Percentiles rank a stretch among this genome's conserved stretches.
These are phyloP conservation scores for Marmota flaviventris DNA, from an alignment of 2,113 vertebrate genomes.

Conservation along the genomic window DNA sequence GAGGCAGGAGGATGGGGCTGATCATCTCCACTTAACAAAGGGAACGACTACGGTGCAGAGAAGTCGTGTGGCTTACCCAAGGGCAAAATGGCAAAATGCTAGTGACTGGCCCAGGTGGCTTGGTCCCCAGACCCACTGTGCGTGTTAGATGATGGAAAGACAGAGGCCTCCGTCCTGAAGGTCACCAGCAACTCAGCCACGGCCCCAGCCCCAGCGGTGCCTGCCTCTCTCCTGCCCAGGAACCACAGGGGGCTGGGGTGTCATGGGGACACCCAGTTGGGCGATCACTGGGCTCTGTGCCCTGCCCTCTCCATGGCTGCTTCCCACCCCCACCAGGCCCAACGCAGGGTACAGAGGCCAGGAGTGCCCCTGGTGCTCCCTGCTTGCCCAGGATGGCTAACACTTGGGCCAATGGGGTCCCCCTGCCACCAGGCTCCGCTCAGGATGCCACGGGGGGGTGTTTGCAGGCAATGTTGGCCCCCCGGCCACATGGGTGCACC, in stretches of 20 bases:
- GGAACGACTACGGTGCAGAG: background rate
- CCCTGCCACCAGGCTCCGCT: background rate
- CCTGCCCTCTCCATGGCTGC: background rate
- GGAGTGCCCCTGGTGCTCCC: background rate
- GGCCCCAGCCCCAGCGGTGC: rapidly evolving
- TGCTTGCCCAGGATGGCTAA: background rate
- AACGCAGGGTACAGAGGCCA: rapidly evolving
- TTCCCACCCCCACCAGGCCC: rapidly evolving
- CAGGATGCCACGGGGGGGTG: background rate
- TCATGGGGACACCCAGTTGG: background rate
- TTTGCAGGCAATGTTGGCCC: constrained; percentile 58
- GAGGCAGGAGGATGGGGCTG: background rate
- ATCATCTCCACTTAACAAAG: background rate
- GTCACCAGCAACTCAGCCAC: rapidly evolving
- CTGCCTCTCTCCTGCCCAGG: rapidly evolving
- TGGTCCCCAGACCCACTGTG: rapidly evolving
- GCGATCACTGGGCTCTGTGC: background rate
- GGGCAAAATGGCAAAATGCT: background rate
- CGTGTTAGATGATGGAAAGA: rapidly evolving
- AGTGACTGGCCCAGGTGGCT: rapidly evolving
- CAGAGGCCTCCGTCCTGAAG: background rate
- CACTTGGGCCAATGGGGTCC: background rate
- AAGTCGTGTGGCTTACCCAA: too few species aligned
- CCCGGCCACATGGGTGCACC: background rate
- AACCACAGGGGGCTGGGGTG: background rate